Conservation (phyloP, 2,888 invertebrate genomes). For the Andrena chrysosceles region DNA sequence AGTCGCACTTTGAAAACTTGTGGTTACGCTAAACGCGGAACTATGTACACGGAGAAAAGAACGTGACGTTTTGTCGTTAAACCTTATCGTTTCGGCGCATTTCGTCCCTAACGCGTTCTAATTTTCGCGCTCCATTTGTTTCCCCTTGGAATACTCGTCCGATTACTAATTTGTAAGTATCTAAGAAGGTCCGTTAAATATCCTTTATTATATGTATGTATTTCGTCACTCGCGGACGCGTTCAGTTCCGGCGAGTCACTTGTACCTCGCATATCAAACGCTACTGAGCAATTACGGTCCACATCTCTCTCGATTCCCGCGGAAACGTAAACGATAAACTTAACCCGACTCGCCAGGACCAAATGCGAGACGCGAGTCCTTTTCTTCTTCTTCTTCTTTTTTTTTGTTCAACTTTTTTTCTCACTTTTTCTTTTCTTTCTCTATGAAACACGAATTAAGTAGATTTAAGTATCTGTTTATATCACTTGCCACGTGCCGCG, state of each 20-base stretch:
- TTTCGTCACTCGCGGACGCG: slow-evolving; percentile 17
- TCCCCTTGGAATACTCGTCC: slow-evolving; percentile 34
- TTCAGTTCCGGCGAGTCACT: slow-evolving; percentile 31
- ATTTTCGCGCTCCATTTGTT: slow-evolving; percentile 13
- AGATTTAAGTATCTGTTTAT: slow-evolving; percentile 75
- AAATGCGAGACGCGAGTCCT: slow-evolving; percentile 14
- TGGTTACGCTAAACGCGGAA: slow-evolving; percentile 69
- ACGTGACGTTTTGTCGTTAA: slow-evolving; percentile 64
- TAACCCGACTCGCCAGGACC: slow-evolving; percentile 12
- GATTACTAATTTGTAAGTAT: slow-evolving; percentile 37
- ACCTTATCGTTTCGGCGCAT: slow-evolving; percentile 76
- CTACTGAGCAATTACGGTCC: slow-evolving; percentile 10
- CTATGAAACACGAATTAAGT: slow-evolving; percentile 79
- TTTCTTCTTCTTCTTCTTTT: slow-evolving; percentile 12
- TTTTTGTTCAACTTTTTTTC: slow-evolving; percentile 17
- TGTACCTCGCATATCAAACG: slow-evolving; percentile 10
- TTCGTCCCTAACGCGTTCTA: slow-evolving; percentile 58
- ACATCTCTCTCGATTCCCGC: background rate
- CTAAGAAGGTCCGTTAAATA: slow-evolving; percentile 60
- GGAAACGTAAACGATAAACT: background rate
- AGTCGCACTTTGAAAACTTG: slow-evolving; percentile 57
- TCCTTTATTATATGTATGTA: slow-evolving; percentile 39
- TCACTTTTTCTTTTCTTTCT: slow-evolving; percentile 4
- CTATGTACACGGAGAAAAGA: slow-evolving; percentile 76
- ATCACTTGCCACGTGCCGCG: slow-evolving; percentile 84